Conservation (phyloP, 1,140 invertebrate genomes). For the Bombus superbus region DNA sequence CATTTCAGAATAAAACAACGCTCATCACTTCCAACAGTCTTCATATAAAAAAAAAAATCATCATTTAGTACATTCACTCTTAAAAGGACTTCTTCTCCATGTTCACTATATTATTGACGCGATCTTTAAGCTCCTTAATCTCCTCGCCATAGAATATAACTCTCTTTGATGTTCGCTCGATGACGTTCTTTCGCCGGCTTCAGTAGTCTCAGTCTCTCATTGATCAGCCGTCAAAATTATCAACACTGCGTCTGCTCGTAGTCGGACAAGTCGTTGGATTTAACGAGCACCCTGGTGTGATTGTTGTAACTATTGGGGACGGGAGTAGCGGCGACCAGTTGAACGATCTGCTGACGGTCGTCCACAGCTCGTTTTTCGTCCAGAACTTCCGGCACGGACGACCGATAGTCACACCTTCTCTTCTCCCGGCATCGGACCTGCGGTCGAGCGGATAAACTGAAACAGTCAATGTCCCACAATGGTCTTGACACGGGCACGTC, state of each 20-base stretch:
- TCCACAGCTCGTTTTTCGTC: slow-evolving; percentile 32
- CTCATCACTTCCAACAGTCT: background rate
- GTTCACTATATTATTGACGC: background rate
- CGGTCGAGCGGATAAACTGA: slow-evolving; percentile 84
- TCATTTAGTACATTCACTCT: background rate
- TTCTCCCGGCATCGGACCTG: slow-evolving; percentile 83
- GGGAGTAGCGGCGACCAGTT: slow-evolving; percentile 35
- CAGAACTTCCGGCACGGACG: slow-evolving; percentile 68
- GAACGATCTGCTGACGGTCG: slow-evolving; percentile 28
- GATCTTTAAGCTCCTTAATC: background rate
- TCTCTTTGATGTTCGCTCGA: background rate
- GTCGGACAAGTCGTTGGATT: slow-evolving; percentile 50
- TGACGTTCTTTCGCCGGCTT: background rate
- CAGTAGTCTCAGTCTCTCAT: background rate
- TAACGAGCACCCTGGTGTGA: slow-evolving; percentile 59
- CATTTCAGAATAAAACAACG: background rate
- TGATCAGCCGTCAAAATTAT: slow-evolving; percentile 21
- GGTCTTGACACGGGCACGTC: slow-evolving; percentile 76
- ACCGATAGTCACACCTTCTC: slow-evolving; percentile 85
- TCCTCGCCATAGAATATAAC: background rate
- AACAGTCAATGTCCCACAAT: slow-evolving; percentile 81
- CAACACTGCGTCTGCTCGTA: slow-evolving; percentile 72
- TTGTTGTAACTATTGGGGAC: slow-evolving; percentile 53
- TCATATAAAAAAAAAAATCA: background rate
- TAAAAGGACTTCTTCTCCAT: background rate